Conservation (phyloP, 64 coral and sea anemone species). For the Actinia tenebrosa region DNA sequence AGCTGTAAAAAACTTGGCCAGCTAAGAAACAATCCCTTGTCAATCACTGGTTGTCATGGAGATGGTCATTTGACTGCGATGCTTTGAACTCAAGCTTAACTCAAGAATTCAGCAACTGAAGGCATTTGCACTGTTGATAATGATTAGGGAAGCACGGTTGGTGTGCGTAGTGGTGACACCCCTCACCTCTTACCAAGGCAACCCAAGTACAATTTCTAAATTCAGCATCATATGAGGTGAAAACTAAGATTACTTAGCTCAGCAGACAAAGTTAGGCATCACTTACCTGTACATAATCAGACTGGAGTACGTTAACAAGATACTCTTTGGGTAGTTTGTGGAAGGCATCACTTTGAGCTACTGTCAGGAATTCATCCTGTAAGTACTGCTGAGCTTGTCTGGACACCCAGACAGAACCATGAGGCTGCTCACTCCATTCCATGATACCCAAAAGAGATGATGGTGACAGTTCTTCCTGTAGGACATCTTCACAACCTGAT, state of each 20-base stretch:
- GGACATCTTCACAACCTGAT: constrained; percentile 91
- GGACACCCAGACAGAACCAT: constrained; percentile 89
- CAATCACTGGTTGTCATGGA: too few species aligned
- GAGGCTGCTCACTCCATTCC: constrained; percentile 78
- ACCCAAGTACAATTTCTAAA: too few species aligned
- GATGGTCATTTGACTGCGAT: too few species aligned
- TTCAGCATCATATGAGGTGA: too few species aligned
- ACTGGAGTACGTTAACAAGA: constrained; percentile 73
- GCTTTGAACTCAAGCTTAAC: too few species aligned
- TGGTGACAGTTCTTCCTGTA: constrained; percentile 77
- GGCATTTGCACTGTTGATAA: too few species aligned
- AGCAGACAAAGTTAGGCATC: not conserved
- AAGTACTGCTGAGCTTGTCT: constrained; percentile 88
- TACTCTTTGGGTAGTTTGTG: constrained; percentile 72
- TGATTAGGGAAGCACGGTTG: too few species aligned
- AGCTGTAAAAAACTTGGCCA: not conserved
- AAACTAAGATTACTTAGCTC: too few species aligned
- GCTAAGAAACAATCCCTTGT: too few species aligned
- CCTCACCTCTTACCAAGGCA: too few species aligned
- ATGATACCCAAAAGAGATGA: constrained; percentile 67
- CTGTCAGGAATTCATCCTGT: constrained; percentile 80
- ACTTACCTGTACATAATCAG: constrained; percentile 90
- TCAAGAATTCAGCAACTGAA: too few species aligned
- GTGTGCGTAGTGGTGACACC: too few species aligned
- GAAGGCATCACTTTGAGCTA: constrained; percentile 83